Conservation (phyloP, 2,113 vertebrate species). For the Psittacus erithacus region DNA sequence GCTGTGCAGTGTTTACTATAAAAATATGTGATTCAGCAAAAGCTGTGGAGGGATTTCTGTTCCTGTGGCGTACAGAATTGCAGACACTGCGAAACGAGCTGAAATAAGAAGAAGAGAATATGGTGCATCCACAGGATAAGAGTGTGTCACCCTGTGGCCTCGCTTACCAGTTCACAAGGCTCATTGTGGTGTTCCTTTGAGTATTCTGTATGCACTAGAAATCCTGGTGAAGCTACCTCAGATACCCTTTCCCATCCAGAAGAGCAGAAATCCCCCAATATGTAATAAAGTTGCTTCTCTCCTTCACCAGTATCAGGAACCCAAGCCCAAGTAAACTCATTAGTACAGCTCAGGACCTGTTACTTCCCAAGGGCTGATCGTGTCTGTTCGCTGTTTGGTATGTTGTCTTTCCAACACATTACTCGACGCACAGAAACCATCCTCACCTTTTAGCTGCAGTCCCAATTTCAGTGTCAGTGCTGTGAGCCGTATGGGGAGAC, state of each 20-base stretch:
- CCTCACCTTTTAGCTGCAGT: neutral
- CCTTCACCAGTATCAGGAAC: neutral
- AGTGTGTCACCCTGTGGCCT: neutral
- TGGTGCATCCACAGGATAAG: neutral
- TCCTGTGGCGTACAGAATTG: neutral
- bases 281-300: neutral
- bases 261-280: neutral
- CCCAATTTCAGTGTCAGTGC: neutral
- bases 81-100: neutral
- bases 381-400: neutral
- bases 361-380: neutral
- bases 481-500: neutral
- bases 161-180: neutral
- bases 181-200: neutral
- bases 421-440: neutral
- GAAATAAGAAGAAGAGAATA: neutral
- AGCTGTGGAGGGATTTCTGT: neutral
- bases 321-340: neutral
- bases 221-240: neutral
- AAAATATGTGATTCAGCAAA: neutral
- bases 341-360: neutral
- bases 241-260: neutral
- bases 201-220: neutral
- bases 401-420: neutral
- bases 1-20: neutral